Percentiles rank a stretch among this genome's conserved stretches.
Conservation (phyloP, 2,888 invertebrate species). For the Brachyptera risi region DNA sequence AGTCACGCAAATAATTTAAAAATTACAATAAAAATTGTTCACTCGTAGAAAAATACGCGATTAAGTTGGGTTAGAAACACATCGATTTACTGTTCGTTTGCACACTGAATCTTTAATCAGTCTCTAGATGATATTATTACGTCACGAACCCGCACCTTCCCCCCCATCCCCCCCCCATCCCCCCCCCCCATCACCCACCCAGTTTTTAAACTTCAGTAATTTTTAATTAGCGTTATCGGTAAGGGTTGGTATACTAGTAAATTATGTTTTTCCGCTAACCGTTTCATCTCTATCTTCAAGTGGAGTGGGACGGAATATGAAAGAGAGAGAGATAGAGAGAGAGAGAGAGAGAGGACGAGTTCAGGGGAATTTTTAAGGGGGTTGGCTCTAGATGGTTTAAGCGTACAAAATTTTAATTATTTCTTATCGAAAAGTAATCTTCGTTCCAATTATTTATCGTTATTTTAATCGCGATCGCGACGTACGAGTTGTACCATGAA, state of each 20-base stretch:
- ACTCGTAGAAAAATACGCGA: slow-evolving; percentile 16
- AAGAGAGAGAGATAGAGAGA: slow-evolving; percentile 20
- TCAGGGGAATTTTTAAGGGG: slow-evolving; percentile 16
- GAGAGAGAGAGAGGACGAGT: background rate
- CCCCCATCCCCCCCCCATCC: slow-evolving; percentile 5
- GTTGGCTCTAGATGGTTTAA: slow-evolving; percentile 37
- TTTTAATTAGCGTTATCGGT: slow-evolving; percentile 47
- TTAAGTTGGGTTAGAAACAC: slow-evolving; percentile 2
- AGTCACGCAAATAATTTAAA: slow-evolving; percentile 19
- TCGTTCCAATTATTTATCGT: slow-evolving; percentile 36
- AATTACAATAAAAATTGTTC: slow-evolving; percentile 21
- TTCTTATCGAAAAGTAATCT: slow-evolving; percentile 49
- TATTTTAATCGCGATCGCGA: slow-evolving; percentile 31
- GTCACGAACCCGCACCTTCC: slow-evolving; percentile 16
- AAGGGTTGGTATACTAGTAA: slow-evolving; percentile 37
- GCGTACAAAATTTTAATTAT: slow-evolving; percentile 49
- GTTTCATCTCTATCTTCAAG: slow-evolving; percentile 43
- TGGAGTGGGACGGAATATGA: slow-evolving; percentile 23
- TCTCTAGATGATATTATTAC: slow-evolving; percentile 26
- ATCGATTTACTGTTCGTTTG: slow-evolving; percentile 12
- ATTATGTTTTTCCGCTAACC: slow-evolving; percentile 41
- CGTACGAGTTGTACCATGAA: background rate
- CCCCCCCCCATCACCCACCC: background rate
- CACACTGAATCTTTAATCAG: slow-evolving; percentile 28
- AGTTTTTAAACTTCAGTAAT: slow-evolving; percentile 37